Base-by-base conservation (phyloP, 2,113 vertebrate species). In the Lepidothrix coronata region DNA sequence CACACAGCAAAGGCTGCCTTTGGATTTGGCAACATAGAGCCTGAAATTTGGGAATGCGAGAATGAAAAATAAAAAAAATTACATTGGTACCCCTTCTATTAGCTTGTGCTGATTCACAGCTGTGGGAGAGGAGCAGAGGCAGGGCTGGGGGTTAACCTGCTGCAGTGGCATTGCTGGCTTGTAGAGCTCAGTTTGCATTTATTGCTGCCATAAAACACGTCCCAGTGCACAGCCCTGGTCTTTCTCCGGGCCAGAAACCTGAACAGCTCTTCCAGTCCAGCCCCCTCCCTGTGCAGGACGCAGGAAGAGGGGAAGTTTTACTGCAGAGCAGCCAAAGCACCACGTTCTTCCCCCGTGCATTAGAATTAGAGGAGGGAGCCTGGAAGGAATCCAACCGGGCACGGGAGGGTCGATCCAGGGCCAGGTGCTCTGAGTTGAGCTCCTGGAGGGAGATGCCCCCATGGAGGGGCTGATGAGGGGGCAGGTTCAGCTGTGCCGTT, bases 331-430 rank as follows among this genome's bases (percentile, higher is more conserved):
- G 6, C 30, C 39, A 9, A 77, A 77, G 30, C 5, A 33, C 28
- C n/a, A 0, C 18, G 11, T 18, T 13, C 51, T 72, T 21, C 30
- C 80, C 39, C 9, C 1, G 7, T 0, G 2, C 20, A 25, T 62
- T 20, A 70, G 17, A 31, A 28, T 62, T 22, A 70, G 17, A 35
- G 31, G 28, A 5, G 4, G 22, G 39, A 85, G 8, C 46, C 5
- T 18, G 48, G n/a, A 37, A 21, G 18, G 30, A 37, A 52, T 20
- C 70, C 65, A 67, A 6, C 0, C n/a, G 1, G 5, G 31, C 23
- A 2, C 7, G 3, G 63, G 54, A 44, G 30, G 25, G 11, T 33
- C 44, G 5, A n/a, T 6, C 43, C 41, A 11, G 23, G 63, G 5
- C 41, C 54, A n/a, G 54, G 16, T 4, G 15, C 6, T 12, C 33